Evolutionary conservation across 2,797 vertebrate species (phyloP), one percentile per base, ranked within the genome.

Genomic region (Pagetopsis macropterus): DNA sequence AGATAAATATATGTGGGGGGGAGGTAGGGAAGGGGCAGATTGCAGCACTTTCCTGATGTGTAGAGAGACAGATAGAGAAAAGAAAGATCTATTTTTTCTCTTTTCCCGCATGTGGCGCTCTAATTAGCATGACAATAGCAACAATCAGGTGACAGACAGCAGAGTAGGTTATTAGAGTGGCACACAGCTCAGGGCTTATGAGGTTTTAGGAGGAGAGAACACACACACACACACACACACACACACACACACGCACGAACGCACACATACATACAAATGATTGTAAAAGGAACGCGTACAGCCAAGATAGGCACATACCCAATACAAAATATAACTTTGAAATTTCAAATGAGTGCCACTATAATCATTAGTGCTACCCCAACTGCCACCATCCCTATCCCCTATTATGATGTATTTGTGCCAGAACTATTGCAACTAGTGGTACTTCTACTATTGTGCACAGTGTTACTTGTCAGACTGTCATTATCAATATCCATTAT

Each of bases 91-190:
- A 56, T 75, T 82, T 80, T 66, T 69, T 66, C 48, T 43, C 48
- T 37, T 75, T 82, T 86, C 68, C 78, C 11, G 72, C 81, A 72
- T 86, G 85, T 78, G 67, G 81, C 6, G 31, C 33, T 74, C 56
- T 82, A 87, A 93, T 93, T 91, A 91, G 72, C 89, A 92, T 92
- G 83, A 93, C 90, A 93, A 93, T 89, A 80, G 88, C 78, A 76
- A 84, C 91, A 92, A 93, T 93, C 89, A 91, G 88, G 87, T 87
- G 89, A 86, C 80, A 92, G 90, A 83, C 87, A 90, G 89, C 83
- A 40, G 82, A 89, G 87, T 46, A 79, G 84, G 82, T 87, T 90
- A 88, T 91, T 89, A 90, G 81, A 85, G 86, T 83, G 82, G 67
- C 75, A 75, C 84, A 56, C 65, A 65, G 78, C 79, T 83, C 80